A percentile compares a stretch with the other conserved stretches of the same genome.
These are phyloP conservation scores for Ciconia boyciana DNA, from an alignment of 2,113 vertebrate species.

Conservation along the genomic window DNA sequence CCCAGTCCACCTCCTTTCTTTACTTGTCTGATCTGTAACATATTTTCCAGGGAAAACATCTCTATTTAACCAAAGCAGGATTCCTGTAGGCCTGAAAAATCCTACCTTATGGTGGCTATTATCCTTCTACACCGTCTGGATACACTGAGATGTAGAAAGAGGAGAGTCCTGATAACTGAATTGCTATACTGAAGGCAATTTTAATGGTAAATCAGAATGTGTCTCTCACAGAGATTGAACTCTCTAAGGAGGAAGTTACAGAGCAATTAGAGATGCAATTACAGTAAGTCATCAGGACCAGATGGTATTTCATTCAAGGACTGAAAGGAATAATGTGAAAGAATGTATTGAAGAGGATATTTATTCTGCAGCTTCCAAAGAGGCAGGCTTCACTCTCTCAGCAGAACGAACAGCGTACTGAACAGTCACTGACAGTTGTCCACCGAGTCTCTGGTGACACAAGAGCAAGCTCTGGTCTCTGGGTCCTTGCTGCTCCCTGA, in stretches of 20 bases:
- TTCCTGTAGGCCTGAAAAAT: neutral
- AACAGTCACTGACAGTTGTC: neutral
- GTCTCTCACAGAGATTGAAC: conserved; percentile 29
- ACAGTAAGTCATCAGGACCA: conserved; percentile 63
- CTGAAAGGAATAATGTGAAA: conserved; percentile 41
- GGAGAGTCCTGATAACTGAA: neutral
- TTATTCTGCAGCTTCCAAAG: conserved; percentile 25
- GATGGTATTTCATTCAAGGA: conserved; percentile 63
- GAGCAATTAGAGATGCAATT: conserved; percentile 60
- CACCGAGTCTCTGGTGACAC: neutral
- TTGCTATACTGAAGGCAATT: conserved; percentile 9
- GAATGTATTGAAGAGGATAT: conserved; percentile 31
- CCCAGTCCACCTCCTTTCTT: neutral
- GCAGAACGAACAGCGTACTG: neutral
- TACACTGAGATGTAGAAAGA: neutral
- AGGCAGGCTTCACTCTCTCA: neutral
- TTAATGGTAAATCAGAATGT: conserved; percentile 22
- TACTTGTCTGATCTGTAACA: neutral
- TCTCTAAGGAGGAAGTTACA: conserved; percentile 52
- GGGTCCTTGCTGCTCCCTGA: neutral
- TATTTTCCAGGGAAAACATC: neutral
- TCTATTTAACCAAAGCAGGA: neutral
- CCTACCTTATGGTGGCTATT: neutral
- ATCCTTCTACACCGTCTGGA: neutral
- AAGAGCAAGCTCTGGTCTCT: neutral